Percentiles rank a stretch among this genome's conserved stretches.
These are phyloP conservation scores for Osmerus mordax DNA, from an alignment of 2,113 vertebrate genomes.

Conservation along the genomic window DNA sequence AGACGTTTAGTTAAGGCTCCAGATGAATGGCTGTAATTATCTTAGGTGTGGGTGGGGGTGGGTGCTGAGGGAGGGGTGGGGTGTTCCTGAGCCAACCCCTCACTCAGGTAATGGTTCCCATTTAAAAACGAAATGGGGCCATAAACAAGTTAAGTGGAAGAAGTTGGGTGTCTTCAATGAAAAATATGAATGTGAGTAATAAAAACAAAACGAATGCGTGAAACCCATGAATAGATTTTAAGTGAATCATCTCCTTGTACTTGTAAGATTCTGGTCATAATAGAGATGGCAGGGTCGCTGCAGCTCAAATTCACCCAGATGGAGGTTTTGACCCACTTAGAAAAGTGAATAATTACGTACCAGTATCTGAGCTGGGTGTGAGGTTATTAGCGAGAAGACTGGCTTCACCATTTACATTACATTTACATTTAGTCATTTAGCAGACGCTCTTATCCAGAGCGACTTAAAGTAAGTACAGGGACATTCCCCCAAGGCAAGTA, in stretches of 20 bases:
- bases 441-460: no score
- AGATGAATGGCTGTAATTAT: slow-evolving; percentile 46
- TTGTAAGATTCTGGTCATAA: no score
- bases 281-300: no score
- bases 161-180: background rate
- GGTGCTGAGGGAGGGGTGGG: background rate
- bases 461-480: no score
- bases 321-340: no score
- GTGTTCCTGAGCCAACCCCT: slow-evolving; percentile 12
- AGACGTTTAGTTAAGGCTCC: slow-evolving; percentile 24
- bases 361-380: no score
- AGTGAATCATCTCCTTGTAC: background rate
- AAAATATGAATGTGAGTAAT: background rate
- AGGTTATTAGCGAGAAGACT: no score
- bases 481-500: no score
- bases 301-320: no score
- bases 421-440: no score
- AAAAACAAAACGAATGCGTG: background rate
- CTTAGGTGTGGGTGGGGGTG: background rate
- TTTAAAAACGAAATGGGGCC: slow-evolving; percentile 23
- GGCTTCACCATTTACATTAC: no score
- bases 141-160: slow-evolving; percentile 23
- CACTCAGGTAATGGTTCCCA: slow-evolving; percentile 35
- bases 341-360: no score
- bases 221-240: background rate